Base-by-base conservation (phyloP, 2,113 vertebrate species). In the Antechinus flavipes region DNA sequence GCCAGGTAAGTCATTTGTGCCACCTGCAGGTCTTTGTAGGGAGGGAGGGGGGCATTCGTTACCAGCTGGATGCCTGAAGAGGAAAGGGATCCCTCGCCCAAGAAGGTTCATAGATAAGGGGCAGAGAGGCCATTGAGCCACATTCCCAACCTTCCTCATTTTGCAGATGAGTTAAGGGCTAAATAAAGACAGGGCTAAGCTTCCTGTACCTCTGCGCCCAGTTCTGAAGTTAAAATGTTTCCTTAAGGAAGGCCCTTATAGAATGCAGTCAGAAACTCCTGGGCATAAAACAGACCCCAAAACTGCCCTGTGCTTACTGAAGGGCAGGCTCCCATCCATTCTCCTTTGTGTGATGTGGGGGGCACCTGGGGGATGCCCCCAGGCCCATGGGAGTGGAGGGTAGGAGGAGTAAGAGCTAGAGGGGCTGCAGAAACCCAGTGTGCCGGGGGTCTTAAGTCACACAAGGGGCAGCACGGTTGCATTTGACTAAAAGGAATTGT, bases 1-100 rank as follows among this genome's bases (percentile, higher is more conserved):
- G 97, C 97, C 95, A 98, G 98, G 99, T 99, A 98, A 97, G 93
- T 92, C 53, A 2, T 6, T 68, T 84, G 27, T 58, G 97, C 56
- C 42, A 53, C 35, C 42, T 11, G 10, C 90, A 61, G 24, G n/a
- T 89, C 6, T 90, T 89, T 50, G 46, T 61, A 23, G 56, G 91
- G 49, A 95, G 22, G 0, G 0, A 61, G 27, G 52, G 0, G 3
- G 76, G 54, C 61, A 47, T 1, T 91, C 35, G 0, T 53, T 7
- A 76, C 2, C 35, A n/a, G n/a, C 68, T 42, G 35, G 16, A 22
- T 23, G 5, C 22, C n/a, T 42, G n/a, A 84, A 84, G 68, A 42
- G 7, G n/a, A 84, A 23, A n/a, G 68, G 30, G 2, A 22, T 84
- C 19, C 2, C 2, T 84, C 6, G 0, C n/a, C 42, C 68, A 23